These are phyloP conservation scores for Diphyllodes magnificus DNA, from an alignment of 2,113 vertebrate genomes.

Conservation along the genomic window DNA sequence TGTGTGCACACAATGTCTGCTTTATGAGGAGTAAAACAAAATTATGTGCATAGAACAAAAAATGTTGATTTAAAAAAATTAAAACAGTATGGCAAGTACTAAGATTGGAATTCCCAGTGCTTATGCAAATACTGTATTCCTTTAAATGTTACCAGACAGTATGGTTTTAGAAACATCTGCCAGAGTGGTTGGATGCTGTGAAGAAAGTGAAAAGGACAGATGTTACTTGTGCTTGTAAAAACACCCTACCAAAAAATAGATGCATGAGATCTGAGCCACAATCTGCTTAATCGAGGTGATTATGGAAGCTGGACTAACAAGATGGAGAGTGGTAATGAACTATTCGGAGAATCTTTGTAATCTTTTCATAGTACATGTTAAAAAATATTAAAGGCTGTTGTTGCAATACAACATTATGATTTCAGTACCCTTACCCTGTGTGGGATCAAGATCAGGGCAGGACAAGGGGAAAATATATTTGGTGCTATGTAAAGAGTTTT, in stretches of 20 bases:
- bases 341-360: neutral
- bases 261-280: neutral
- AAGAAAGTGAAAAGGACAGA: constrained; percentile 74
- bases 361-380: neutral
- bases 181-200: constrained; percentile 56
- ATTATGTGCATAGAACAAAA: constrained; percentile 72
- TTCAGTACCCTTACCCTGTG: neutral
- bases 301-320: neutral
- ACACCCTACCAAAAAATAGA: neutral
- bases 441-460: neutral
- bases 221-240: constrained; percentile 65
- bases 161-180: constrained; percentile 76
- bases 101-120: constrained; percentile 70
- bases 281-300: neutral
- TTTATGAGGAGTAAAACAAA: constrained; percentile 77
- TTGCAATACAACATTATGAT: neutral
- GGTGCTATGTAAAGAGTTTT: neutral
- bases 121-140: constrained; percentile 72
- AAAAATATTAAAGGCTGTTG: neutral
- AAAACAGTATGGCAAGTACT: constrained; percentile 68
- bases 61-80: constrained; percentile 77
- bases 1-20: constrained; percentile 78
- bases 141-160: constrained; percentile 74
- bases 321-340: neutral
- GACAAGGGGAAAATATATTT: neutral